Evolutionary conservation across 2,797 vertebrate species (phyloP).

Genomic region (Acanthurus leucopareius): DNA sequence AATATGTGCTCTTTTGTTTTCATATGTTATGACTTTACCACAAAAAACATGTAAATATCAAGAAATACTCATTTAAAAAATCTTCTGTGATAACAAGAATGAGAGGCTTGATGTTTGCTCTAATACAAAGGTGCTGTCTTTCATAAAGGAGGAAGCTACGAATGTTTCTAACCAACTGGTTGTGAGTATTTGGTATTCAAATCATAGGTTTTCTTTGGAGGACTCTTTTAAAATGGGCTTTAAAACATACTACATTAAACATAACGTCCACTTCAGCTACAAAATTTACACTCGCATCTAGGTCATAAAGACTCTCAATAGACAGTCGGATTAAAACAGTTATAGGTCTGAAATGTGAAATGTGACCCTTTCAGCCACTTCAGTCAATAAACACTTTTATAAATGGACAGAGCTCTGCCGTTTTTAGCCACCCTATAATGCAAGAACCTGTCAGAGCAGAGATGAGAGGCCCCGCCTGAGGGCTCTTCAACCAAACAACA

Average conservation of each 20-base stretch:
- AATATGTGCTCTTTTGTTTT: background rate
- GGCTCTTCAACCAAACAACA: constrained; percentile 31
- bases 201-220: background rate
- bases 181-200: background rate
- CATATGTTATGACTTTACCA: too few relatives aligned
- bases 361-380: constrained; percentile 41
- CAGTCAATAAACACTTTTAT: constrained; percentile 32
- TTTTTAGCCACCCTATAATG: constrained; percentile 25
- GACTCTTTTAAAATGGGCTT: background rate
- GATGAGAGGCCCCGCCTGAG: constrained; percentile 1
- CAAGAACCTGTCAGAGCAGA: constrained; percentile 25
- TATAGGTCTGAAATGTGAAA: constrained; percentile 2
- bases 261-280: background rate
- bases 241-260: background rate
- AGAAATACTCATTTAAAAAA: background rate
- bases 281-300: constrained; percentile 3
- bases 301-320: constrained; percentile 2
- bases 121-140: background rate
- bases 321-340: constrained; percentile 18
- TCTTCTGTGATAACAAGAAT: background rate
- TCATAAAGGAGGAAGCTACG: background rate
- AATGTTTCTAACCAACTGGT: background rate
- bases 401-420: constrained; percentile 33
- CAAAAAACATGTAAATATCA: background rate
- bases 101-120: background rate